These are phyloP conservation scores for Molossus alvarezi DNA, from an alignment of 2,797 vertebrate genomes.

Conservation along the genomic window DNA sequence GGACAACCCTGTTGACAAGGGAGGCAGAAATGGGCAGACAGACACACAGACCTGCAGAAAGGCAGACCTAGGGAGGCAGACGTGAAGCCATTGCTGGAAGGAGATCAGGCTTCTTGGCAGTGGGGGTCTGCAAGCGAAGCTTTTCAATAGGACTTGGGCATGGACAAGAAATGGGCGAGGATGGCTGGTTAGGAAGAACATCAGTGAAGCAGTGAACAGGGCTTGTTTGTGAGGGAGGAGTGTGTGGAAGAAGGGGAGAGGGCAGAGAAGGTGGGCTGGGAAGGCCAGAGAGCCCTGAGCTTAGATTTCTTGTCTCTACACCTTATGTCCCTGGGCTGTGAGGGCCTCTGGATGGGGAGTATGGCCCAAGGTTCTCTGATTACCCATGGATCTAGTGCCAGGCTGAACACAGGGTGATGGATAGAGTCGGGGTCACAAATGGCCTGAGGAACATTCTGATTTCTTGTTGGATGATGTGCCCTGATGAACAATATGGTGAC, in stretches of 20 bases:
- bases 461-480: background rate
- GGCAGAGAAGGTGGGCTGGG: background rate
- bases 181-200: background rate
- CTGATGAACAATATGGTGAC: too few species aligned
- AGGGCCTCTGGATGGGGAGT: background rate
- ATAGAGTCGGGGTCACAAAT: background rate
- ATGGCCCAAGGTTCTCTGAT: background rate
- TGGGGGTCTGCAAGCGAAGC: background rate
- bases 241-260: accelerated
- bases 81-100: accelerated
- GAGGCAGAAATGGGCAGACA: background rate
- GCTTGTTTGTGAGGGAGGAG: background rate
- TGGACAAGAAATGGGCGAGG: background rate
- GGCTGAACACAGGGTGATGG: background rate
- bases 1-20: accelerated
- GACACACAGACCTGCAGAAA: background rate
- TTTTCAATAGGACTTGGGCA: background rate
- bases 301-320: background rate
- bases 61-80: background rate
- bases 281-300: background rate
- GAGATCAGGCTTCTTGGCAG: background rate
- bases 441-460: background rate
- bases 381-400: background rate
- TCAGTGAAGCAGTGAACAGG: accelerated
- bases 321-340: background rate